Evolutionary conservation across 2,797 vertebrate genomes (phyloP), one percentile per base, ranked within the genome.

Genomic region (Vultur gryphus): DNA sequence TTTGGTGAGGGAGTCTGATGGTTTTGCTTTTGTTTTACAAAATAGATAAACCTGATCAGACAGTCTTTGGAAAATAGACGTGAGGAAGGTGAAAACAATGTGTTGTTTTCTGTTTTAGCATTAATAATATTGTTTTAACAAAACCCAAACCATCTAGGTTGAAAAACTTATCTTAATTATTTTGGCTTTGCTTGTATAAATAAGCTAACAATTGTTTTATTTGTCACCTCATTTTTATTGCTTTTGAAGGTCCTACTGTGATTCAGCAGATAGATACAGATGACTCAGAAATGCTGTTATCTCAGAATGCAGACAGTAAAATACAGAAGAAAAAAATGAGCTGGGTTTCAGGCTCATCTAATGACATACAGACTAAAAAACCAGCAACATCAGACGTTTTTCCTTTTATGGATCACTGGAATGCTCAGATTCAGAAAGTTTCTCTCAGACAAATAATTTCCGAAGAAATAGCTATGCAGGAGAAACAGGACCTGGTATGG

Each of bases 371-470:
- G 41, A 57, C 76, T 33, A 71, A 92, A 82, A 73, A 92, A 46
- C 4, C 85, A 89, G 77, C 86, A 82, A 49, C 96, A 52, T 82
- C 88, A 29, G 97, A 98, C 2, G 84, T 96, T 95, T 97, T 98
- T 80, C 98, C 98, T 7, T 98, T 98, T 95, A 98, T 99, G 98
- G 99, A 99, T 97, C 99, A 99, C 93, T 99, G 99, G 99, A 99
- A 98, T 73, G 97, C 97, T 78, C 98, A 97, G 71, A 98, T 76
- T 84, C 98, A 98, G 44, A 98, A 98, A 67, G 98, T 99, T 52
- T 99, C 99, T 88, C 98, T 99, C 23, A 98, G 99, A 93, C 98
- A 99, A 94, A 99, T 99, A 95, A 99, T 99, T 97, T 98, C 98
- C 11, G 99, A 99, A 98, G 99, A 99, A 97, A 99, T 99, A 92